Evolutionary conservation across 2,888 invertebrate genomes (phyloP).

Genomic region (Notocelia uddmanniana): DNA sequence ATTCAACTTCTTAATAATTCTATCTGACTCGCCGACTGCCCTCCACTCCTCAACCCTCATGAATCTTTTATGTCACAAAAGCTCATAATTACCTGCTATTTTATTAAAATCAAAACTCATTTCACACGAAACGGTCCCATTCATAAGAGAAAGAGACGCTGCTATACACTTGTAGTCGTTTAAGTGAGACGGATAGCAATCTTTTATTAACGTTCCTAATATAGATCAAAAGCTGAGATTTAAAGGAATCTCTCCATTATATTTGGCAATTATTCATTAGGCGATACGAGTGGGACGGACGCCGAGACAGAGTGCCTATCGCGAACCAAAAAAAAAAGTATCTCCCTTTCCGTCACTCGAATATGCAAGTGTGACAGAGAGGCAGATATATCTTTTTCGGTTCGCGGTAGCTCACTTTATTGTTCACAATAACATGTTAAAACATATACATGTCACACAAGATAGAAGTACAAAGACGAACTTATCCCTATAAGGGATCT

Average conservation of each 20-base stretch:
- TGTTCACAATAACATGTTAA: no score
- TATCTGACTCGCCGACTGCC: not conserved
- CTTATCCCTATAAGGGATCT: no score
- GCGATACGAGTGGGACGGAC: not conserved
- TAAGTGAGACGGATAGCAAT: not conserved
- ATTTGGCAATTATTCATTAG: slow-evolving; percentile 39
- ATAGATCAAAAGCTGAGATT: slow-evolving; percentile 28
- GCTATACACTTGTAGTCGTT: not conserved
- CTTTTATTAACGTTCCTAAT: slow-evolving; percentile 33
- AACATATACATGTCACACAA: no score
- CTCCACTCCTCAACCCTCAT: not conserved
- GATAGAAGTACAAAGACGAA: no score
- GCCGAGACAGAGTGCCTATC: not conserved
- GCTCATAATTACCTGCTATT: slow-evolving; percentile 24
- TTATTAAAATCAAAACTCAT: slow-evolving; percentile 29
- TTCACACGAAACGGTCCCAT: slow-evolving; percentile 2
- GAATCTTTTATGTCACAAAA: slow-evolving; percentile 10
- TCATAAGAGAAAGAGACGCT: slow-evolving; percentile 6
- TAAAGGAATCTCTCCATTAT: slow-evolving; percentile 27
- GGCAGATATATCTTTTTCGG: no score
- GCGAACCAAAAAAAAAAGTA: no score
- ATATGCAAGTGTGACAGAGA: no score
- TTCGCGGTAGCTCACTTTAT: no score
- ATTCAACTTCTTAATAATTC: not conserved
- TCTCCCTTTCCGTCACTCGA: no score